Conservation (phyloP, 2,113 vertebrate genomes). For the Nettapus auritus region DNA sequence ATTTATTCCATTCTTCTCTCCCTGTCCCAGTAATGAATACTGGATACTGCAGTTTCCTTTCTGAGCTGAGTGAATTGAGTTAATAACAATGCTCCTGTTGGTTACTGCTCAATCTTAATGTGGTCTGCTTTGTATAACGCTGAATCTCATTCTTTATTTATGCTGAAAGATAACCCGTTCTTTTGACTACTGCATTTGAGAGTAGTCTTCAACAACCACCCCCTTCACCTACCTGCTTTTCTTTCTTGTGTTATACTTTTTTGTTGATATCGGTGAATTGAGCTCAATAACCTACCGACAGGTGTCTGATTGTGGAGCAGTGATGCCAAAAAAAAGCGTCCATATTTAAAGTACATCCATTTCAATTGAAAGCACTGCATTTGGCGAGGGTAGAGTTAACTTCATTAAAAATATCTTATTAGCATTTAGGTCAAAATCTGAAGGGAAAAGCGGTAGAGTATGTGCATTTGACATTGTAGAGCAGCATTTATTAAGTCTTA, state of each 20-base stretch:
- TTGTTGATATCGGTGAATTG: neutral
- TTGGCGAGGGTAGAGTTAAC: neutral
- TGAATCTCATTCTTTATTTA: neutral
- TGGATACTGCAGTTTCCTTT: neutral
- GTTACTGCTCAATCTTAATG: neutral
- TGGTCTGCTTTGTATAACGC: neutral
- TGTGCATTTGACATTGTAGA: neutral
- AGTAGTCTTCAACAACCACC: neutral
- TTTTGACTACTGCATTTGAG: neutral
- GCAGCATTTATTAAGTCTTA: neutral
- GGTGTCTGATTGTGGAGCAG: neutral
- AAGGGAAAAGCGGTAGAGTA: neutral
- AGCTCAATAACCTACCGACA: neutral
- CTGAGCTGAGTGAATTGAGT: neutral
- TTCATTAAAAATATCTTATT: neutral
- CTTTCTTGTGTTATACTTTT: neutral
- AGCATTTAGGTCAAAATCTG: neutral
- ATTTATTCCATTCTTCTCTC: neutral
- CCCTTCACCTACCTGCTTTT: neutral
- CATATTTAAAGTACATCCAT: accelerated
- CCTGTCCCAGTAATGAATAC: neutral
- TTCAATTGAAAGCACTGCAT: neutral
- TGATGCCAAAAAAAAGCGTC: neutral
- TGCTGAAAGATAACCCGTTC: neutral
- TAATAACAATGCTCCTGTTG: neutral